Evolutionary conservation across 2,888 invertebrate species (phyloP).

Genomic region (Phytoseiulus persimilis): DNA sequence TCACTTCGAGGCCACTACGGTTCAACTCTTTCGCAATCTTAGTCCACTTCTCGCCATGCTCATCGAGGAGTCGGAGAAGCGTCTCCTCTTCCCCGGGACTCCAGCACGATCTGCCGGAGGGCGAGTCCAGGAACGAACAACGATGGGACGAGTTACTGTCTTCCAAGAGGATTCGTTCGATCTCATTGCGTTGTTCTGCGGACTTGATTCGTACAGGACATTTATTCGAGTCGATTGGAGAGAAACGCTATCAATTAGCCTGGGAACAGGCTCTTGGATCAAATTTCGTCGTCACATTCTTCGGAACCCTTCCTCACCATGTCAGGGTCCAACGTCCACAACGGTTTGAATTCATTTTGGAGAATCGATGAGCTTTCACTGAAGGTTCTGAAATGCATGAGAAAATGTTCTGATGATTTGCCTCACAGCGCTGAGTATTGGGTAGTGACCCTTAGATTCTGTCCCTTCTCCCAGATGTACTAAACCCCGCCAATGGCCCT

Average conservation of each 20-base stretch:
- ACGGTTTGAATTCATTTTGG: constrained; percentile 25
- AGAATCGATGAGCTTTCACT: constrained; percentile 20
- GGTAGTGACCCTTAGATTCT: neutral
- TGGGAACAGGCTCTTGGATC: neutral
- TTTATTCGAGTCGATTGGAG: neutral
- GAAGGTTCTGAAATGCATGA: neutral
- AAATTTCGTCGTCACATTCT: neutral
- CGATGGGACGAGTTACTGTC: constrained; percentile 20
- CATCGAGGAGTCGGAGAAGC: neutral
- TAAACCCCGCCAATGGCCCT: neutral
- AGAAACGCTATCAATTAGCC: neutral
- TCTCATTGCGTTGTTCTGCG: constrained; percentile 34
- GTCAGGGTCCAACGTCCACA: constrained; percentile 12
- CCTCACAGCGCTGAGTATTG: neutral
- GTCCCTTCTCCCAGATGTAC: neutral
- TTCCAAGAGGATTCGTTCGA: constrained; percentile 23
- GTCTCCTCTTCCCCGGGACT: constrained; percentile 7
- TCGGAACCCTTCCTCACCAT: neutral
- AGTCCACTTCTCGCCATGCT: constrained; percentile 13
- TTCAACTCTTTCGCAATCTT: constrained; percentile 21
- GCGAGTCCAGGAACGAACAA: constrained; percentile 20
- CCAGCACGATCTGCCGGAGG: constrained; percentile 17
- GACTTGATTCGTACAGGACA: neutral
- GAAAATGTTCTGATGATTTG: neutral
- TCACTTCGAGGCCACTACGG: constrained; percentile 20